Percentiles rank a stretch among this genome's conserved stretches.
Conservation (phyloP, 2,113 vertebrate species). For the Leptocoma aspasia region DNA sequence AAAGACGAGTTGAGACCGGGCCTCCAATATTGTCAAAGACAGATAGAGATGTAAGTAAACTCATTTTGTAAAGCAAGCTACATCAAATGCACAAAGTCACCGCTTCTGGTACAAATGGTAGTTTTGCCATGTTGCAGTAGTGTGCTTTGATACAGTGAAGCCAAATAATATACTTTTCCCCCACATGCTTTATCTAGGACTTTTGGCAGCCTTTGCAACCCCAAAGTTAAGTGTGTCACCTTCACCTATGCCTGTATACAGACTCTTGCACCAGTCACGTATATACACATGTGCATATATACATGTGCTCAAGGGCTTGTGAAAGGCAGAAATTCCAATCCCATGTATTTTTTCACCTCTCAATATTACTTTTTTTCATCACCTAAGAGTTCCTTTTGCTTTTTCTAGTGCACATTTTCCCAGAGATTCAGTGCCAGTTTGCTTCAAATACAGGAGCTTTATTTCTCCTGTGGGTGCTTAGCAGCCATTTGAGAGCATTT, state of each 20-base stretch:
- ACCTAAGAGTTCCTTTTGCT: not conserved
- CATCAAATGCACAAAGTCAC: not conserved
- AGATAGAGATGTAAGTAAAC: not conserved
- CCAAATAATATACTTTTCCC: not conserved
- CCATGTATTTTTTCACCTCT: not conserved
- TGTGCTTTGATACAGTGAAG: not conserved
- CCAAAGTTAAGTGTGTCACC: not conserved
- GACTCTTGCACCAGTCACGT: not conserved
- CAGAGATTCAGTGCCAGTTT: not conserved
- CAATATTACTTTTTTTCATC: not conserved
- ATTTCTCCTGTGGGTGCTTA: not conserved
- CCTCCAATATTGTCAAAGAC: not conserved
- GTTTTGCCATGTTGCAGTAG: not conserved
- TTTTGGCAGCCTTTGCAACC: not conserved
- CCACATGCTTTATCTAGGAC: not conserved
- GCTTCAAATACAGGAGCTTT: not conserved
- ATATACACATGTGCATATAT: not conserved
- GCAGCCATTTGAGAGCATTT: not conserved
- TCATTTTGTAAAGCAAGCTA: not conserved
- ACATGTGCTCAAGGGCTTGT: not conserved
- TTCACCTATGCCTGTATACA: not conserved
- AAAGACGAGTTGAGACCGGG: not conserved
- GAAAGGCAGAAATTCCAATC: not conserved
- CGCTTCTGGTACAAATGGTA: not conserved
- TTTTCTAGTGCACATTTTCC: not conserved